Percentiles rank a stretch among this genome's conserved stretches.
phyloP scores from a whole-genome alignment of 2,888 invertebrate species.

The Mantis religiosa region DNA sequence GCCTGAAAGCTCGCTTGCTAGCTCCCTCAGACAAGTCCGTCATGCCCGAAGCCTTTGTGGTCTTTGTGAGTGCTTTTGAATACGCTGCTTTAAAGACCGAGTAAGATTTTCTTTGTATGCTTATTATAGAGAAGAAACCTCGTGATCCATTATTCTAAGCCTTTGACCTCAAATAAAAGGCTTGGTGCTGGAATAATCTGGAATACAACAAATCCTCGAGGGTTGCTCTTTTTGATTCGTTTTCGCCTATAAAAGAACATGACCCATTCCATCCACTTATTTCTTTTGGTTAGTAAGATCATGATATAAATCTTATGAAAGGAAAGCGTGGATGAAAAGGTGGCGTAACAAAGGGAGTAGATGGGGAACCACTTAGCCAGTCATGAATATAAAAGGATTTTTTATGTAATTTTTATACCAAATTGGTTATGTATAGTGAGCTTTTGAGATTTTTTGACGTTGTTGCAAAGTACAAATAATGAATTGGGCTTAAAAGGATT shows the following conservation, averaged over 20 bases:
- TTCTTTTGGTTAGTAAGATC: neutral
- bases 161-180: neutral
- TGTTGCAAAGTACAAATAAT: too few relatives aligned
- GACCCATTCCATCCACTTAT: neutral
- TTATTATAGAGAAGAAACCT: neutral
- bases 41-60: neutral
- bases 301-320: neutral
- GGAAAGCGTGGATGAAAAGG: neutral
- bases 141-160: neutral
- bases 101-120: neutral
- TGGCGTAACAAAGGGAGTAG: neutral
- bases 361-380: neutral
- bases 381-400: neutral
- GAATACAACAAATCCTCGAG: neutral
- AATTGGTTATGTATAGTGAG: too few relatives aligned
- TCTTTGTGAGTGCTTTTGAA: neutral
- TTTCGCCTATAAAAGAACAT: neutral
- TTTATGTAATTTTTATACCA: too few relatives aligned
- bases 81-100: neutral
- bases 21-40: neutral
- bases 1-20: neutral
- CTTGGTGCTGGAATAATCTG: neutral
- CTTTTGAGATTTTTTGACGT: too few relatives aligned
- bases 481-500: too few relatives aligned
- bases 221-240: neutral